Base-by-base conservation (phyloP, 1,140 invertebrate species). In the Kradibia gibbosae region DNA sequence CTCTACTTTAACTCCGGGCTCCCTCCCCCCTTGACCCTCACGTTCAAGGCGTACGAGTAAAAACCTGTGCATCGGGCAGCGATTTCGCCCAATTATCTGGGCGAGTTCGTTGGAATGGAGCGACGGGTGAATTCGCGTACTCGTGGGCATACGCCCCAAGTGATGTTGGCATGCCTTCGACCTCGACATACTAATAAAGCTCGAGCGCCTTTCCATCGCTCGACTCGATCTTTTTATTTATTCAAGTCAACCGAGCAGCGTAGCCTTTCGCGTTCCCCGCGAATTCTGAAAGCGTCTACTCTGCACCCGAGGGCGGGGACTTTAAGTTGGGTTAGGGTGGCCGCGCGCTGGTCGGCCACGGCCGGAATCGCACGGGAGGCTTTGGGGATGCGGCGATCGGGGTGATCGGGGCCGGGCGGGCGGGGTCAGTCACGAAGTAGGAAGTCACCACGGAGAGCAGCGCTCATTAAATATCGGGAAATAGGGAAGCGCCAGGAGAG, bases 121-220 rank as follows among this genome's bases (percentile, higher is more conserved):
- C 34, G 34, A n/a, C 34, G 20, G 17, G 4, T 17, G n/a, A n/a
- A 67, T 20, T 15, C 25, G 15, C 20, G 34, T 39, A 22, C 39
- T 39, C 2, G 10, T 13, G 13, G n/a, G 34, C 20, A 22, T 67
- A 36, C 34, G 20, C 22, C 34, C 36, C 34, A 67, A 67, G 36
- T 36, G 62, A 67, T 67, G 39, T 39, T 17, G 62, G 62, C 15
- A 20, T 53, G 34, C 62, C 1, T 28, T 67, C 34, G 62, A 67
- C 62, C 62, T 67, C 62, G 62, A 67, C 62, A 67, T 22, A 67
- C 62, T 67, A n/a, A n/a, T n/a, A 67, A 67, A 67, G 17, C 34
- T 67, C 62, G 62, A 67, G 36, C 62, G n/a, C n/a, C n/a, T 39
- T 67, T 67, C 34, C 34, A n/a, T 39, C n/a, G 22, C 17, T 36